Conservation (phyloP, 2,888 invertebrate genomes). For the Atherix ibis region DNA sequence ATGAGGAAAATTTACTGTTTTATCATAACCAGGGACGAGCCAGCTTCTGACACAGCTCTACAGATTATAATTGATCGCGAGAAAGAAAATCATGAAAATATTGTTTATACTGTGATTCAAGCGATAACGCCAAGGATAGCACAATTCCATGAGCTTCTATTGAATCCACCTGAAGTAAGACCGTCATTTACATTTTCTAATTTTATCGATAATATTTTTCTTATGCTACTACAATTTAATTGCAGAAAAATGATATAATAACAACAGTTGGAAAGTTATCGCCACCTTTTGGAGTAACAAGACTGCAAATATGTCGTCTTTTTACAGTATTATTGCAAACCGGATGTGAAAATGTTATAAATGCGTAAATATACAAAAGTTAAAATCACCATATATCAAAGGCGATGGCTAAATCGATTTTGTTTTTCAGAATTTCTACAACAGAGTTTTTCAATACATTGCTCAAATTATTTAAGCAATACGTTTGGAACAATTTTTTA, state of each 20-base stretch:
- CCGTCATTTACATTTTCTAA: neutral
- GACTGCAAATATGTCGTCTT: conserved; percentile 65
- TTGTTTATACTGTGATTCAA: conserved; percentile 43
- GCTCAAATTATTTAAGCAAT: conserved; percentile 77
- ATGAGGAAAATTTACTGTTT: neutral
- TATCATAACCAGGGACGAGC: conserved; percentile 23
- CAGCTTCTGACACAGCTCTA: conserved; percentile 24
- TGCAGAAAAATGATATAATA: conserved; percentile 35
- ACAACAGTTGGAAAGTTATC: conserved; percentile 55
- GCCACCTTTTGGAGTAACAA: conserved; percentile 62
- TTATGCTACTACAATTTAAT: neutral
- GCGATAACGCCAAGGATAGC: conserved; percentile 50
- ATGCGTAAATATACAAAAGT: conserved; percentile 40
- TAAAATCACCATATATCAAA: too few relatives aligned
- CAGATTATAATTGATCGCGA: conserved; percentile 30
- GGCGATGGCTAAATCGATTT: too few relatives aligned
- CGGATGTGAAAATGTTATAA: conserved; percentile 53
- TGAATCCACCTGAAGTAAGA: conserved; percentile 55
- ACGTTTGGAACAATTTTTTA: conserved; percentile 89
- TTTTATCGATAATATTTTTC: neutral
- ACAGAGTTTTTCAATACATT: conserved; percentile 45
- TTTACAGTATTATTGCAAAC: conserved; percentile 60
- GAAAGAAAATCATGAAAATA: conserved; percentile 41
- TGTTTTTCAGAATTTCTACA: conserved; percentile 23
- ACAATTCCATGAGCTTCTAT: conserved; percentile 47